These are phyloP conservation scores for Stylophora pistillata DNA, from an alignment of 64 coral and sea anemone species.

Conservation along the genomic window DNA sequence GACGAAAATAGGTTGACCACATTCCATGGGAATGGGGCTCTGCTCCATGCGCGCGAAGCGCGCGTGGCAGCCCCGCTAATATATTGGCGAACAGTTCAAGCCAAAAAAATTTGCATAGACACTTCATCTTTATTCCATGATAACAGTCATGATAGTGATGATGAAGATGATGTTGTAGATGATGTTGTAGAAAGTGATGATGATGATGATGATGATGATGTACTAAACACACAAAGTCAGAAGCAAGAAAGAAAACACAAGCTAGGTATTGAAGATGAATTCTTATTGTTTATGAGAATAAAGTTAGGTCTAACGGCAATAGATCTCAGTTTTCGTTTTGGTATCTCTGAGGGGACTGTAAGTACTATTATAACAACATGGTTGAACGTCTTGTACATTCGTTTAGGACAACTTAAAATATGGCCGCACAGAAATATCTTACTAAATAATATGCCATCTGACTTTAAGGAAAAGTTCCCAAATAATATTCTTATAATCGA, in stretches of 20 bases:
- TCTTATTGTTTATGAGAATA: conserved; percentile 39
- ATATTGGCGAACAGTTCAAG: conserved; percentile 23
- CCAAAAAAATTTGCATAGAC: neutral
- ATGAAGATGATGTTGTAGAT: too few relatives aligned
- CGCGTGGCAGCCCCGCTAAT: too few relatives aligned
- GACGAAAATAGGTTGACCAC: too few relatives aligned
- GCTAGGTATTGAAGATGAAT: conserved; percentile 38
- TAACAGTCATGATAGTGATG: neutral
- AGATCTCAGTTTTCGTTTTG: conserved; percentile 67
- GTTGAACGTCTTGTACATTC: conserved; percentile 36
- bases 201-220: neutral
- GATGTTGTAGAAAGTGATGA: neutral
- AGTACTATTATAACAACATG: conserved; percentile 43
- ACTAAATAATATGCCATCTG: conserved; percentile 31
- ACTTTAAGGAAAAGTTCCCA: conserved; percentile 58
- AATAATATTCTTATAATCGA: conserved; percentile 60
- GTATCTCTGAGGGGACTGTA: conserved; percentile 48
- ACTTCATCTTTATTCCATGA: neutral
- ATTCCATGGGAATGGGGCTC: too few relatives aligned
- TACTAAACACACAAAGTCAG: too few relatives aligned
- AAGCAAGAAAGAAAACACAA: neutral
- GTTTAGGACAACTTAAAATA: conserved; percentile 43
- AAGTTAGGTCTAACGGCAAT: conserved; percentile 64
- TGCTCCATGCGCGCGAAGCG: too few relatives aligned
- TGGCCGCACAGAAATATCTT: conserved; percentile 68